These are phyloP conservation scores for Calephelis perditalis DNA, from an alignment of 2,888 invertebrate genomes.

Conservation along the genomic window DNA sequence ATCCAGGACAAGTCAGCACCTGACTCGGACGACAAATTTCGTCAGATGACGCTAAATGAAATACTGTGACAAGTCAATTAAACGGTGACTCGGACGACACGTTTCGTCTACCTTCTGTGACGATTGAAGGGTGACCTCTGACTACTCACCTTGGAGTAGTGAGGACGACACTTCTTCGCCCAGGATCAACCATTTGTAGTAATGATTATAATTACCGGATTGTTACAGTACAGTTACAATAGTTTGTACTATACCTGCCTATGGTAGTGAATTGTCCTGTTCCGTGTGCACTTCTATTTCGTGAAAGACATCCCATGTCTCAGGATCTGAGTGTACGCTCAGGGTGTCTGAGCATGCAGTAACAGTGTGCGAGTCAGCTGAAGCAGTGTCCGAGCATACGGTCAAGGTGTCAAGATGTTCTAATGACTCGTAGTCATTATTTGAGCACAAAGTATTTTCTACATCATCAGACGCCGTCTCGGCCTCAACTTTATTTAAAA, in stretches of 20 bases:
- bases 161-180: too few species aligned
- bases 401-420: background rate
- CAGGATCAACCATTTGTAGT: too few species aligned
- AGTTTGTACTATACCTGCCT: background rate
- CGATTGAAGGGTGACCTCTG: too few species aligned
- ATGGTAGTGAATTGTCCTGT: background rate
- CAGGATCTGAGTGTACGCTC: background rate
- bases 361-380: background rate
- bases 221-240: background rate
- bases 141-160: too few species aligned
- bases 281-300: background rate
- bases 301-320: background rate
- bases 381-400: background rate
- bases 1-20: background rate
- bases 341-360: conserved; percentile 5
- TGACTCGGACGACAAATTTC: conserved; percentile 1
- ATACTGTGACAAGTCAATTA: background rate
- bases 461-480: conserved; percentile 6
- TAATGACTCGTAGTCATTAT: background rate
- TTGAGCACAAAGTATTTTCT: conserved; percentile 7
- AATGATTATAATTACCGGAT: too few species aligned
- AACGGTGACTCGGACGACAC: background rate
- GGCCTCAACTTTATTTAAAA: conserved; percentile 6
- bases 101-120: too few species aligned
- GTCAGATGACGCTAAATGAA: background rate